phyloP scores from a whole-genome alignment of 2,113 vertebrate species.

The Pungitius pungitius region DNA sequence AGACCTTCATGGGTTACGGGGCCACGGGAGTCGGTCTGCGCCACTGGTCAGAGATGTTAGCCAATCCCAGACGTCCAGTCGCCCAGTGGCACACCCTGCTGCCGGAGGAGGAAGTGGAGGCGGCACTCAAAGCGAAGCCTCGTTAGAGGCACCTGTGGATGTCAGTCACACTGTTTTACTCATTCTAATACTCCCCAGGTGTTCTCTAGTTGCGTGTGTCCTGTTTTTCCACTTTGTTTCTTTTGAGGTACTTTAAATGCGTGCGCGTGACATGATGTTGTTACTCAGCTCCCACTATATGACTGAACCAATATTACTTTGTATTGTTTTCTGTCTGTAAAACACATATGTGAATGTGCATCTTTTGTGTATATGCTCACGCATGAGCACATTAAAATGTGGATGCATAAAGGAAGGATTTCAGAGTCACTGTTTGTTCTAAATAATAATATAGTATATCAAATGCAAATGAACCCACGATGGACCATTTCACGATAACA shows the following conservation, averaged over 20 bases:
- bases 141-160: conserved; percentile 65
- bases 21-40: conserved; percentile 84
- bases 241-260: conserved; percentile 15
- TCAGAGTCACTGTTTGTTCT: not conserved
- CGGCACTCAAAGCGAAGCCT: conserved; percentile 79
- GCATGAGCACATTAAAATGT: not conserved
- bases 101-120: conserved; percentile 84
- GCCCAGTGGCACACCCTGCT: conserved; percentile 88
- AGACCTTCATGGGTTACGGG: conserved; percentile 85
- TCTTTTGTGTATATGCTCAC: conserved; percentile 16
- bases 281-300: not conserved
- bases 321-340: conserved; percentile 15
- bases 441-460: too few relatives aligned
- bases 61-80: conserved; percentile 86
- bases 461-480: conserved; percentile 37
- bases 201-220: conserved; percentile 42
- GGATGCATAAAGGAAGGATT: not conserved
- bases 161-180: not conserved
- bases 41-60: conserved; percentile 88
- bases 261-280: conserved; percentile 30
- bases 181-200: conserved; percentile 25
- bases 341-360: conserved; percentile 18
- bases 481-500: conserved; percentile 8
- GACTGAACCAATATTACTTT: conserved; percentile 18
- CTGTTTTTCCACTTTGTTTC: conserved; percentile 28